Evolutionary conservation across 2,888 invertebrate genomes (phyloP), one percentile per base, ranked within the genome.

Genomic region (Sesamia inferens): DNA sequence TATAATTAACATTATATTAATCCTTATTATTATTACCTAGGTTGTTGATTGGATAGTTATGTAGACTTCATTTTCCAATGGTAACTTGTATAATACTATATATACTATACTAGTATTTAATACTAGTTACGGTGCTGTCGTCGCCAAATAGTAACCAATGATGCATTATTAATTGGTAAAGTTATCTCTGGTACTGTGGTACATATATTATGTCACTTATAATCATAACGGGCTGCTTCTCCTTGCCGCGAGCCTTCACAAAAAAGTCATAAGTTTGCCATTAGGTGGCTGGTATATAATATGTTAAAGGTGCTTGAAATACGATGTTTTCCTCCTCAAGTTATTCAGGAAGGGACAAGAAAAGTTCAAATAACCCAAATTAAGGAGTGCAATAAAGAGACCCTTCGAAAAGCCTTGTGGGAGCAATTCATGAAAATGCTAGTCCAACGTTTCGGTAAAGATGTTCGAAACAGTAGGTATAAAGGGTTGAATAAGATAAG

Each of bases 311-410:
- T 89, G 88, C 83, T 85, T 88, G 85, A 89, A 87, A 89, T 89
- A 91, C 87, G 88, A 88, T 88, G 88, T 90, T 90, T 92, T 89
- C 86, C 83, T 89, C 85, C 87, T 85, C 83, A 86, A 90, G 89
- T 89, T 88, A 90, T 92, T 89, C 88, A 89, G 90, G 87, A 89
- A 90, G 89, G 92, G 91, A 92, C 90, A 90, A 91, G 92, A 91
- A 92, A 92, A 93, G 92, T 93, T 93, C 91, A 93, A 93, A 93
- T 93, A 93, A 92, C 92, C 92, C 88, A 92, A 93, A 94, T 93
- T 93, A 94, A 94, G 92, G 91, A 90, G 88, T 88, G 91, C 92
- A 93, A 93, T 93, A 93, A 93, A 93, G 91, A 89, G 92, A 92
- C 93, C 93, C 92, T 93, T 92, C 87, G 90, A 88, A 91, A 92